Percentiles rank a stretch among this genome's conserved stretches.
phyloP scores from a whole-genome alignment of 1,140 invertebrate genomes.

The Popillia japonica region DNA sequence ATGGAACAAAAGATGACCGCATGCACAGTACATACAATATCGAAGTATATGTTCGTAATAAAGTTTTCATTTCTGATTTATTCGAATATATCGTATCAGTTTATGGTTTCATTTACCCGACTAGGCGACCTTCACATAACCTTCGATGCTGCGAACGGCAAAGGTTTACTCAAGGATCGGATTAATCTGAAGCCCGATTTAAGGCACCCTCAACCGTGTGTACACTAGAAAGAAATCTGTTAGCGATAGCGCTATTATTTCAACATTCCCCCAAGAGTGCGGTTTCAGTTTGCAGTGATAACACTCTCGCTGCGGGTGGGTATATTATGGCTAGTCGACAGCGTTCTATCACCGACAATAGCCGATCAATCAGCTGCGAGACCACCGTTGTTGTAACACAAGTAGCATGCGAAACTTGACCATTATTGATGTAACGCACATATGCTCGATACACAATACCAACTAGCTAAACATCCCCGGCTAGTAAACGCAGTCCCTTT shows the following conservation, averaged over 20 bases:
- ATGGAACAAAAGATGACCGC: no score
- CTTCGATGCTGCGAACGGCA: neutral
- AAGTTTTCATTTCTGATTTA: no score
- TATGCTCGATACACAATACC: neutral
- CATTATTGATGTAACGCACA: constrained; percentile 22
- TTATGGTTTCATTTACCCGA: no score
- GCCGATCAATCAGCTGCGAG: neutral
- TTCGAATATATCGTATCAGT: no score
- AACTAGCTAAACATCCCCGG: neutral
- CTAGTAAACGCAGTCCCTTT: neutral
- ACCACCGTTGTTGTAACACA: constrained; percentile 5
- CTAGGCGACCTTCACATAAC: neutral
- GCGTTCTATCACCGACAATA: neutral
- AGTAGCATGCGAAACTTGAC: constrained; percentile 16
- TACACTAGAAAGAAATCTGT: constrained; percentile 19
- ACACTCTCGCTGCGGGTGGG: neutral
- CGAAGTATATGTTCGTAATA: no score
- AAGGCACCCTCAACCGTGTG: neutral
- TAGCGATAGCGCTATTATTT: constrained; percentile 32
- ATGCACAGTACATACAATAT: no score
- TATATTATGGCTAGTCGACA: constrained; percentile 11
- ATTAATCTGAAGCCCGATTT: constrained; percentile 7
- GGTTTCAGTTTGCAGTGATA: constrained; percentile 24
- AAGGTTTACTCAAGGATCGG: constrained; percentile 4
- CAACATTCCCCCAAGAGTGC: neutral